Evolutionary conservation across 2,888 invertebrate genomes (phyloP).

Genomic region (Ophion ellenae): DNA sequence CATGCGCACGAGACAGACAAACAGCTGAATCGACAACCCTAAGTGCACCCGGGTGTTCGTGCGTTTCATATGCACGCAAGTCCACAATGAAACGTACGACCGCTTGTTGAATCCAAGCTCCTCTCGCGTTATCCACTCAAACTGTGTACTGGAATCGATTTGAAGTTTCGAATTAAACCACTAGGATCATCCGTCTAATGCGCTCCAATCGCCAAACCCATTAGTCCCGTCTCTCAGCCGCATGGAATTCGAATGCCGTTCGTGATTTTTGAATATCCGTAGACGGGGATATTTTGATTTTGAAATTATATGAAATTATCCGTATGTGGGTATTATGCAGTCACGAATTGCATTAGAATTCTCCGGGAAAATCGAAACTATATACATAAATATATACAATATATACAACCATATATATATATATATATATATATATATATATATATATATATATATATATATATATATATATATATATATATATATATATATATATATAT

Average conservation of each 20-base stretch:
- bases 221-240: constrained; percentile 31
- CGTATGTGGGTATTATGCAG: neutral
- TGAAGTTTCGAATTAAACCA: constrained; percentile 80
- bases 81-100: constrained; percentile 1
- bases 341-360: neutral
- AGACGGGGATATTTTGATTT: neutral
- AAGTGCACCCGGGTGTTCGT: neutral
- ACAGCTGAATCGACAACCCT: neutral
- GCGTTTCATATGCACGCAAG: neutral
- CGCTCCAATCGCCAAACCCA: constrained; percentile 40
- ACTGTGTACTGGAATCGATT: constrained; percentile 73
- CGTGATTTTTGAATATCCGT: neutral
- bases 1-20: neutral
- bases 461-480: too few relatives aligned
- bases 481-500: too few relatives aligned
- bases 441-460: too few relatives aligned
- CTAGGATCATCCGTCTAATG: constrained; percentile 70
- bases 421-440: too few relatives aligned
- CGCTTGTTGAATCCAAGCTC: constrained; percentile 55
- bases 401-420: too few relatives aligned
- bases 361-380: neutral
- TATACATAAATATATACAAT: too few relatives aligned
- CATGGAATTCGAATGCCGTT: constrained; percentile 12
- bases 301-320: neutral
- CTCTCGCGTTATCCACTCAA: constrained; percentile 74